A percentile compares a stretch with the other conserved stretches of the same genome.
These are phyloP conservation scores for Phainopepla nitens DNA, from an alignment of 2,113 vertebrate genomes.

Conservation along the genomic window DNA sequence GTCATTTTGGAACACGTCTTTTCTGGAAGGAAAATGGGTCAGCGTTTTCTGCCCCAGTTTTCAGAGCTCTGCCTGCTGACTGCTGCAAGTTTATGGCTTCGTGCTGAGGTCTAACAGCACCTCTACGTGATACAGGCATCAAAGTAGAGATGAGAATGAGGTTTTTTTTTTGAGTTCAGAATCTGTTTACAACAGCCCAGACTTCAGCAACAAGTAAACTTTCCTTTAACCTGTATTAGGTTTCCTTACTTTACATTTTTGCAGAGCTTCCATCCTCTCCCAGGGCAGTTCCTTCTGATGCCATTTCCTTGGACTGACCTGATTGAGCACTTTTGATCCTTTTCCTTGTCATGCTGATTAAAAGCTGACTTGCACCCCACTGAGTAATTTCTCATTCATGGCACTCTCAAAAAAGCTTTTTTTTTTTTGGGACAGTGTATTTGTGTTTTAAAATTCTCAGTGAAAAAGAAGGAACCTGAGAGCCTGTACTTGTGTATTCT, in stretches of 20 bases:
- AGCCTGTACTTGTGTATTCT: background rate
- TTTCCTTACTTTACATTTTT: background rate
- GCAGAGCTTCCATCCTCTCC: background rate
- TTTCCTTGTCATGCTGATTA: background rate
- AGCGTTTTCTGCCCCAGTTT: constrained; percentile 27
- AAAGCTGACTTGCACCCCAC: background rate
- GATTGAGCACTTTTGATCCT: background rate
- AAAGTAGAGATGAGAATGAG: background rate
- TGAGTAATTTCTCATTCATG: background rate
- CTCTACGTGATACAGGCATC: fast-evolving
- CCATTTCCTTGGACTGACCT: background rate
- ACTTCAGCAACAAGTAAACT: background rate
- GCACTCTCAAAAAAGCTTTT: background rate
- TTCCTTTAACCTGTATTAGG: background rate
- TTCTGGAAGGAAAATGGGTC: constrained; percentile 36
- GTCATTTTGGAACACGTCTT: background rate
- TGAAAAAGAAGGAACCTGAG: background rate
- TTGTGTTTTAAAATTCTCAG: background rate
- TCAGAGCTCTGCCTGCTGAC: background rate
- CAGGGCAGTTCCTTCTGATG: background rate
- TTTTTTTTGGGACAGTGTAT: background rate
- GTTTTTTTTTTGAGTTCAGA: background rate
- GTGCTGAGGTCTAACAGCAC: background rate
- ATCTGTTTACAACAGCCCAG: background rate
- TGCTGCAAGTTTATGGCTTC: background rate